Percentiles rank a stretch among this genome's conserved stretches.
Conservation (phyloP, 2,113 vertebrate genomes). For the Myotis yumanensis region DNA sequence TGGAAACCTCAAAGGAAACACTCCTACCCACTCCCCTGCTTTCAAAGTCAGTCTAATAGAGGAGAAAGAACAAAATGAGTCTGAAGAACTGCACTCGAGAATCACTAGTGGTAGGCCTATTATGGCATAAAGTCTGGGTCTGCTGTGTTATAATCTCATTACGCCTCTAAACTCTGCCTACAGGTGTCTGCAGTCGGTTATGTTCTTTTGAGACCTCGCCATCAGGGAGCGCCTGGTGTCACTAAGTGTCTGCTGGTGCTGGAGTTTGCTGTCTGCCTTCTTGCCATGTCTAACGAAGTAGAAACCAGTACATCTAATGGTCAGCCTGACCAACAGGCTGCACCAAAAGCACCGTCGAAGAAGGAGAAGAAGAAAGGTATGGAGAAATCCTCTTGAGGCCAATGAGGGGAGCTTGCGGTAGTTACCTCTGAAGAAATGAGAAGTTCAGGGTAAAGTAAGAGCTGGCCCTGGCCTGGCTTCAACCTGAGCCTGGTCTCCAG, state of each 20-base stretch:
- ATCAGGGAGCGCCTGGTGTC: not conserved
- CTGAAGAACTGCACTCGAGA: not conserved
- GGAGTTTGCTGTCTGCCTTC: constrained; percentile 51
- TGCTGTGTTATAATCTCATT: not conserved
- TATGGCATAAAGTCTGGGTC: not conserved
- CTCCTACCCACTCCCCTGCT: not conserved
- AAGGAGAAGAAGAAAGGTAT: constrained; percentile 95
- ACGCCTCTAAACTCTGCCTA: constrained; percentile 9
- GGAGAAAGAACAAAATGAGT: not conserved
- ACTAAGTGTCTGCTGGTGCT: constrained; percentile 53
- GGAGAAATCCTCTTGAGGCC: constrained; percentile 58
- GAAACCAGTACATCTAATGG: constrained; percentile 80
- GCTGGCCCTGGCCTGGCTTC: not conserved
- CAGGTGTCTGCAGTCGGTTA: constrained; percentile 63
- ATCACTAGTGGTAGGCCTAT: not conserved
- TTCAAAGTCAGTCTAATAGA: not conserved
- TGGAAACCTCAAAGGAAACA: constrained; percentile 40
- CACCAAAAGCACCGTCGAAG: constrained; percentile 82
- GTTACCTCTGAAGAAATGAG: not conserved
- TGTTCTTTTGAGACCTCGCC: constrained; percentile 65
- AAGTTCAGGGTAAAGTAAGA: not conserved
- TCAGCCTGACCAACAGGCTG: constrained; percentile 82
- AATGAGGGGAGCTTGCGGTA: not conserved
- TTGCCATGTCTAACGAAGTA: constrained; percentile 90
- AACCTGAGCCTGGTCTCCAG: not conserved